phyloP scores from a whole-genome alignment of 2,113 vertebrate genomes.

The Opisthocomus hoazin region DNA sequence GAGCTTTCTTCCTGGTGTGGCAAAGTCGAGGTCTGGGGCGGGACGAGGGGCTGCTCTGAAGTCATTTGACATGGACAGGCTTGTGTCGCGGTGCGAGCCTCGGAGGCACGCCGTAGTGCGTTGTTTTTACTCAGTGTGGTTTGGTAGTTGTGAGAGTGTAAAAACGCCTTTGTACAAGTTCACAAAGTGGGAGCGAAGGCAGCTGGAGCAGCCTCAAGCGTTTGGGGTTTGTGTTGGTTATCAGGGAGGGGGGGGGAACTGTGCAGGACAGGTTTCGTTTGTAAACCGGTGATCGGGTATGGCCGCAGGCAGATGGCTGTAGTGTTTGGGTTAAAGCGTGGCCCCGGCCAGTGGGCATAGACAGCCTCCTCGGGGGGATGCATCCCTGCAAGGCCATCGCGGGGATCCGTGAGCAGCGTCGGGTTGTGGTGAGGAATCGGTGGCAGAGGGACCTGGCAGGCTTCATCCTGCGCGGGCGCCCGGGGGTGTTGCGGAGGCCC shows the following conservation, averaged over 20 bases:
- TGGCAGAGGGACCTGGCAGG: background rate
- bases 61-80: background rate
- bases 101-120: background rate
- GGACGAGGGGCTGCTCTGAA: background rate
- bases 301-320: background rate
- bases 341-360: accelerated
- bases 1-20: background rate
- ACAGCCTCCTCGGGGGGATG: background rate
- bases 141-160: background rate
- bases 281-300: accelerated
- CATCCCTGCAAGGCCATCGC: background rate
- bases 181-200: background rate
- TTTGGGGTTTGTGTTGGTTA: background rate
- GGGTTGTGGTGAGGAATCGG: background rate
- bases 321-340: background rate
- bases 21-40: background rate
- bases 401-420: background rate
- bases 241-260: no score
- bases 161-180: background rate
- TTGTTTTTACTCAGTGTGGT: background rate
- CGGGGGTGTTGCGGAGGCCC: background rate
- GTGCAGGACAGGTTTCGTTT: background rate
- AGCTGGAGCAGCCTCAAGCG: background rate
- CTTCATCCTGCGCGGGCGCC: no score
- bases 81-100: background rate